Evolutionary conservation across 2,888 invertebrate species (phyloP), one percentile per base, ranked within the genome.

Genomic region (Drosophila acutilabella): DNA sequence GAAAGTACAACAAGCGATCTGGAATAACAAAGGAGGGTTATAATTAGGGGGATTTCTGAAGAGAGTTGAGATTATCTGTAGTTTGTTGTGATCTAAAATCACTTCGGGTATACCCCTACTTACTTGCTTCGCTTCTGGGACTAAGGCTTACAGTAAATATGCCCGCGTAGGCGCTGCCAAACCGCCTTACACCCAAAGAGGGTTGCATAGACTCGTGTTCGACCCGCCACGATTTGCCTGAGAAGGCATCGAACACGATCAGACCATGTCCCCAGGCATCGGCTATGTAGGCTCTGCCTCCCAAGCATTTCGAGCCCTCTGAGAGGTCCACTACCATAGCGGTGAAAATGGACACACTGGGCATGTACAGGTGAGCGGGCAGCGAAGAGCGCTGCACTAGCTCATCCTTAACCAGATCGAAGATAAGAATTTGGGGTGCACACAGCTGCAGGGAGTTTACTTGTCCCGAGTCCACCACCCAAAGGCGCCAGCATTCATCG

Each of bases 361-460:
- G 78, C 44, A 78, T 90, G 45, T 89, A 92, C 45, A 89, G 71
- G 0, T 76, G 65, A 0, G 80, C 54, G 0, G 92, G 90, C 16
- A 92, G 71, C 1, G 69, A 54, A 58, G 87, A 90, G 2, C 91
- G 88, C 38, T 90, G 90, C 8, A 94, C 80, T 45, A 93, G 90
- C 4, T 94, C 94, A 89, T 96, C 94, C 0, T 93, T 95, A 47
- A 91, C 89, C 52, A 97, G 91, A 88, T 96, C 95, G 88, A 96
- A 97, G 0, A 96, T 94, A 1, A 96, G 91, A 1, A 97, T 92
- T 90, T 97, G 96, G 0, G 97, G 95, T 0, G 94, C 94, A 80
- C 97, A 97, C 42, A 93, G 87, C 81, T 94, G 94, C 4, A 89
- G 67, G 0, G 94, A 94, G 0, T 93, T 94, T 5, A 96, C 93